Evolutionary conservation across 2,797 vertebrate species (phyloP), one percentile per base, ranked within the genome.

Genomic region (Sebastes goodei): DNA sequence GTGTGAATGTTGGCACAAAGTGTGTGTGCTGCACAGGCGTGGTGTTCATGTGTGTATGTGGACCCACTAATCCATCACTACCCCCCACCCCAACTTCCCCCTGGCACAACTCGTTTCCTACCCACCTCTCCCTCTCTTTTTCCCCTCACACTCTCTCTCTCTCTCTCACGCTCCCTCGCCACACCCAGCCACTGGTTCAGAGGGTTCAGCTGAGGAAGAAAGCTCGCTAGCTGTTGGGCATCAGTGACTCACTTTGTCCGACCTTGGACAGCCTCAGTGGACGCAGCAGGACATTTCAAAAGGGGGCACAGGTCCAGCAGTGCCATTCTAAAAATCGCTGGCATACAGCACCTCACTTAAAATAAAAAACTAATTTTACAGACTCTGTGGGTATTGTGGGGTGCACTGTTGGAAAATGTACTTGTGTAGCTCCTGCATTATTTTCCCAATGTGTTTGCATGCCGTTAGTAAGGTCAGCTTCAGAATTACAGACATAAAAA

Each of bases 161-260:
- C 74, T 73, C 59, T 53, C 78, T 55, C 81, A 52, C 25, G 7
- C 72, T 71, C 70, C 27, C 61, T 88, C 80, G 82, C 92, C 90
- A 89, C 90, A 86, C 89, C 88, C 91, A 85, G 64, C 49, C 27
- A 33, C 74, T 25, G 81, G 90, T 93, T 93, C 91, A 93, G 87
- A 84, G 88, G 88, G 93, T 92, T 92, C 88, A 93, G 80, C 78
- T 56, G 71, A 86, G 84, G 83, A 90, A 84, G 88, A 91, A 87
- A 75, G 80, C 78, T 84, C 82, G 62, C 75, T 63, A 72, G 84
- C 78, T 74, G 78, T 79, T 81, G 92, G 90, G 88, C 89, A 91
- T 91, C 85, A 83, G 86, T 93, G 91, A 95, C 87, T 95, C 92
- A 94, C 74, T 92, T 86, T 88, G 88, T 86, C 93, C 90, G 5